Conservation (phyloP, 1,140 invertebrate species). For the Hormaphis cornu region DNA sequence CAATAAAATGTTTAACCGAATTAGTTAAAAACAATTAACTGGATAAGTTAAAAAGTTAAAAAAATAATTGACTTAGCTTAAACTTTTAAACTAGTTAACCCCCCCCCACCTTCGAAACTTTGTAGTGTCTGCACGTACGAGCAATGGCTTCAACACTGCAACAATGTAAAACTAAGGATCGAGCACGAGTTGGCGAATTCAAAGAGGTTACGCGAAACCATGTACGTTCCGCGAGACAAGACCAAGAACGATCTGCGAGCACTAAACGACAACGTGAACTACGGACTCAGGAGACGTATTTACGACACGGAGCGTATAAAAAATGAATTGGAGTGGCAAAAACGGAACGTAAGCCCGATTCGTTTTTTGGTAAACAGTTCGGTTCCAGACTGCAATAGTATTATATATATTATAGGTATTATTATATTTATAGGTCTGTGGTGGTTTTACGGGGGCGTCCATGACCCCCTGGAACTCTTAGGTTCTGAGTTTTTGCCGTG, state of each 20-base stretch:
- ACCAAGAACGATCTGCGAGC: constrained; percentile 64
- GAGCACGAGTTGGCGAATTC: constrained; percentile 68
- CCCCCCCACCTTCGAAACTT: too few relatives aligned
- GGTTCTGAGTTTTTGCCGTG: background rate
- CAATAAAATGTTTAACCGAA: too few relatives aligned
- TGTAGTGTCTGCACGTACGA: constrained; percentile 54
- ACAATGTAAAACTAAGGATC: constrained; percentile 59
- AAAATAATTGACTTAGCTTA: too few relatives aligned
- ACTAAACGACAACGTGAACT: constrained; percentile 72
- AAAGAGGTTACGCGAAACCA: constrained; percentile 61
- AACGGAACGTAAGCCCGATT: constrained; percentile 53
- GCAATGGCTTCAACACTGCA: constrained; percentile 69
- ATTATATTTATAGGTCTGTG: background rate
- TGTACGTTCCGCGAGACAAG: constrained; percentile 62
- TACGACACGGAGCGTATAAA: constrained; percentile 72
- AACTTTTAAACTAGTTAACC: too few relatives aligned
- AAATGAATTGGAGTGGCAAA: constrained; percentile 80
- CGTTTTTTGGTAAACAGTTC: background rate
- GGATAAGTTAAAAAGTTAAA: too few relatives aligned
- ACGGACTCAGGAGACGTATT: constrained; percentile 65
- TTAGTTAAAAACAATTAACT: too few relatives aligned
- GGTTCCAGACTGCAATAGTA: background rate
- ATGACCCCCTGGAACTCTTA: background rate
- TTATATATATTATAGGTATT: background rate
- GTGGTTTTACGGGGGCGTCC: background rate